phyloP scores from a whole-genome alignment of 2,113 vertebrate genomes.

The Marcusenius ussheri region DNA sequence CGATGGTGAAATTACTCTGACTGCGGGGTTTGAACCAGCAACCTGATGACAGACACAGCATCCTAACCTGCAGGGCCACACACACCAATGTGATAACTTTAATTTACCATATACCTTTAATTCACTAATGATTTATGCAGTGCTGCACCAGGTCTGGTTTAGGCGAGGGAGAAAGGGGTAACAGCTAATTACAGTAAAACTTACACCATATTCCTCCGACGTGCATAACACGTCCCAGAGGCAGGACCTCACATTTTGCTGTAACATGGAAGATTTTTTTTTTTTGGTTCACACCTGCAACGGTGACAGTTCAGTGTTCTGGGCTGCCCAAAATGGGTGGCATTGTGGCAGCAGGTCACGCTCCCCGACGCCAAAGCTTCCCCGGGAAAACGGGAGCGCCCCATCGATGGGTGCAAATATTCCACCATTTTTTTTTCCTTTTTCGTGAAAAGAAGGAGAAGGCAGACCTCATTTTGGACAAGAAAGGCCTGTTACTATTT shows the following conservation, averaged over 20 bases:
- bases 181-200: neutral
- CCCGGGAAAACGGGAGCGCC: neutral
- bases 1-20: neutral
- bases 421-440: neutral
- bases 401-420: neutral
- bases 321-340: neutral
- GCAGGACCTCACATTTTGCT: neutral
- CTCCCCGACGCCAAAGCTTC: neutral
- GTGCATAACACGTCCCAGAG: neutral
- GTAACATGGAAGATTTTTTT: neutral
- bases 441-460: neutral
- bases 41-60: neutral
- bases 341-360: neutral
- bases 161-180: neutral
- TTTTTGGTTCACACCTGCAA: neutral
- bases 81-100: neutral
- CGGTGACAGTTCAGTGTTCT: neutral
- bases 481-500: constrained; percentile 10
- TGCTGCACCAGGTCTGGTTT: neutral
- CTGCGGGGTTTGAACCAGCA: neutral
- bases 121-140: neutral
- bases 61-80: neutral
- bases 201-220: neutral
- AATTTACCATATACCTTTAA: neutral
- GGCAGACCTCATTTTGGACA: constrained; percentile 8